Base-by-base conservation (phyloP, 2,888 invertebrate genomes). In the Ennomos erosarius region DNA sequence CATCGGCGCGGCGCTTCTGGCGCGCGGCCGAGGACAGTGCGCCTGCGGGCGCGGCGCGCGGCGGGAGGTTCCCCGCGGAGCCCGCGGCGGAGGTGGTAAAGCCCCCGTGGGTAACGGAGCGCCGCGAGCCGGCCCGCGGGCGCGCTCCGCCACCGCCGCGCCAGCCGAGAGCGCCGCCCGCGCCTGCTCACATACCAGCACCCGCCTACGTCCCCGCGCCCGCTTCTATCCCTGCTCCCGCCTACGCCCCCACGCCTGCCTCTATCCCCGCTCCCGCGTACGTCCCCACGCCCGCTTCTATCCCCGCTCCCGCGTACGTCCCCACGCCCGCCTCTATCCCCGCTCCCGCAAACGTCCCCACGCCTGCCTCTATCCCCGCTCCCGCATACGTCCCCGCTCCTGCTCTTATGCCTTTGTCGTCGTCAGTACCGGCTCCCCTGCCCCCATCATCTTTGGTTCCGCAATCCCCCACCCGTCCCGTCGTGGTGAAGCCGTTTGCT, bases 1-100 rank as follows among this genome's bases (percentile, higher is more conserved):
- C 87, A 48, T 89, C 94, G 0, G 94, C 94, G 5, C 92, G 93
- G 65, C 93, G 90, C 42, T 94, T 94, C 71, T 95, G 95, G 95
- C 94, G 94, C 69, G 84, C 93, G 1, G 84, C 94, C n/a, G 94
- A 95, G 64, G 93, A 93, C 64, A 86, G 90, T 3, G 83, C 87
- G 66, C 82, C 83, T 11, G 40, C n/a, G 62, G 72, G 37, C 12
- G 40, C n/a, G 62, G 72, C 38, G 64, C 76, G 9, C 72, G 83
- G 10, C 78, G 82, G 78, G 40, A 81, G 78, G 46, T 78, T 83
- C 64, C 70, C 77, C 43, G 69, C 77, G 4, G 87, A 87, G 39
- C 75, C 84, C 38, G 75, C 80, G 13, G 73, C 78, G 70, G 92
- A 82, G 74, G 86, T 78, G 67, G 85, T 81, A 39, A 87, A 88